These are phyloP conservation scores for Aphis gossypii DNA, from an alignment of 1,140 invertebrate genomes.

Conservation along the genomic window DNA sequence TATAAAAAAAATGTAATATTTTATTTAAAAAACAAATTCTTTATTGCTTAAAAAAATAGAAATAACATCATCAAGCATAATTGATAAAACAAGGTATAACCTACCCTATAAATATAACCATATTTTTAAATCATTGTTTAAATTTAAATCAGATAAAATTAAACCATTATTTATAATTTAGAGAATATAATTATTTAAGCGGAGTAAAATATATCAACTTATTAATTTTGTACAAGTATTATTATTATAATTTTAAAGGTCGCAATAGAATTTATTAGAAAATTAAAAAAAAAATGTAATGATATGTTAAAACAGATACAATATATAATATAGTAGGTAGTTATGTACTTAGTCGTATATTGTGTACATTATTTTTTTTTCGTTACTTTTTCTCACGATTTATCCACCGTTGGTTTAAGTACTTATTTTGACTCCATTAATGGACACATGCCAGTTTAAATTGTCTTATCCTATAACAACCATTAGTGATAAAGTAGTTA, in stretches of 20 bases:
- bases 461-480: neutral
- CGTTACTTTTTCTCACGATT: neutral
- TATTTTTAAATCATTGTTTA: no score
- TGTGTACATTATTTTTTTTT: neutral
- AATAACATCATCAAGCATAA: no score
- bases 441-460: neutral
- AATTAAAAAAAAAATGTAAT: neutral
- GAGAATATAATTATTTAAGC: no score
- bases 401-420: neutral
- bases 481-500: slow-evolving; percentile 12
- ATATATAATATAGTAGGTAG: neutral
- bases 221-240: no score
- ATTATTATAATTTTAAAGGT: no score
- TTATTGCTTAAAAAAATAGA: no score
- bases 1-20: neutral
- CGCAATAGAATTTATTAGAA: neutral
- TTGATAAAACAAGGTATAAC: no score
- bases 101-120: no score
- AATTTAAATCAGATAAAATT: neutral
- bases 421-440: neutral
- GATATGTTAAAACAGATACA: neutral
- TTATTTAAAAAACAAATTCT: neutral
- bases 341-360: neutral
- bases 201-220: no score
- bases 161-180: neutral